Conservation (phyloP, 2,888 invertebrate genomes). For the Saturnia japonica region DNA sequence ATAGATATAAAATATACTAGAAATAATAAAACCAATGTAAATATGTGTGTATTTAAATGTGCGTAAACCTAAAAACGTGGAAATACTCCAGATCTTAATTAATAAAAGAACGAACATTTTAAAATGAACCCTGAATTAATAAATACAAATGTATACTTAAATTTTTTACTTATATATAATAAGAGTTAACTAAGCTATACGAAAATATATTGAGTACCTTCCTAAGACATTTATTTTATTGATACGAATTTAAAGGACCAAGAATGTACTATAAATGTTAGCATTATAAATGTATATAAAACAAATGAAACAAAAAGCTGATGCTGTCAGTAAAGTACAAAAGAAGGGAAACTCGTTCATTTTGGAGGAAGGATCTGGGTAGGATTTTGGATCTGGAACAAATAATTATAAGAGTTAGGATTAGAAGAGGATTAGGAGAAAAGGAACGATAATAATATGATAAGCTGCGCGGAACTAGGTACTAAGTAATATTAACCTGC, state of each 20-base stretch:
- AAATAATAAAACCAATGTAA: not conserved
- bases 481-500: too few relatives aligned
- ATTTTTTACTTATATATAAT: not conserved
- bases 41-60: not conserved
- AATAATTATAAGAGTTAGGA: slow-evolving; percentile 21
- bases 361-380: slow-evolving; percentile 33
- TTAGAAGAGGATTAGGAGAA: too few relatives aligned
- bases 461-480: too few relatives aligned
- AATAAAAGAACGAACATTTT: not conserved
- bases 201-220: not conserved
- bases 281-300: slow-evolving; percentile 8
- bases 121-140: not conserved
- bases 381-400: slow-evolving; percentile 30
- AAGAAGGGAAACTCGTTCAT: slow-evolving; percentile 24
- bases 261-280: not conserved
- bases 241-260: not conserved
- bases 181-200: too few relatives aligned
- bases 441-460: not conserved
- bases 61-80: not conserved
- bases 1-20: not conserved
- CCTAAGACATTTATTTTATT: not conserved
- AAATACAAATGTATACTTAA: not conserved
- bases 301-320: slow-evolving; percentile 12
- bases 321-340: slow-evolving; percentile 20
- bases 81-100: not conserved